phyloP scores from a whole-genome alignment of 2,797 vertebrate genomes.

The Streptopelia turtur region DNA sequence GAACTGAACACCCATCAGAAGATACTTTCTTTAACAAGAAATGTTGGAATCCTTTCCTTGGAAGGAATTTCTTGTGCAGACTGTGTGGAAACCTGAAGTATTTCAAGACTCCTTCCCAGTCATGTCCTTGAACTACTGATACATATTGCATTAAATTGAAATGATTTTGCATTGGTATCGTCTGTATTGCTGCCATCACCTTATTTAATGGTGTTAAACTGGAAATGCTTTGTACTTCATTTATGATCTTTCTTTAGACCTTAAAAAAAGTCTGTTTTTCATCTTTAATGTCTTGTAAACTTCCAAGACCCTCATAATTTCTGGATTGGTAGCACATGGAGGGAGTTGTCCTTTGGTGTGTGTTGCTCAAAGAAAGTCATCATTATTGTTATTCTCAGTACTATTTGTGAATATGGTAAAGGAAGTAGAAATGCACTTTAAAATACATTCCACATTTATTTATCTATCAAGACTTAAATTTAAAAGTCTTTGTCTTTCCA shows the following conservation, averaged over 20 bases:
- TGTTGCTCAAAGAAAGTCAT: neutral
- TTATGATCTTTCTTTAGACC: neutral
- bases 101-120: neutral
- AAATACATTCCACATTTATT: neutral
- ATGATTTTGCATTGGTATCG: neutral
- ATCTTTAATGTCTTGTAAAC: neutral
- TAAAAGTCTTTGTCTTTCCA: neutral
- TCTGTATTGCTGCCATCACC: neutral
- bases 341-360: neutral
- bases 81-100: neutral
- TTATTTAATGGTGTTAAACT: neutral
- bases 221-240: neutral
- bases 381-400: neutral
- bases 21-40: neutral
- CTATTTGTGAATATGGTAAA: neutral
- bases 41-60: neutral
- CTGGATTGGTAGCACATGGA: neutral
- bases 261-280: neutral
- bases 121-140: neutral
- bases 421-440: neutral
- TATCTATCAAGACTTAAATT: neutral
- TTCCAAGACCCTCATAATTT: neutral
- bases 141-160: neutral
- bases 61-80: fast-evolving
- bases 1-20: neutral